Evolutionary conservation across 2,888 invertebrate species (phyloP), one percentile per base, ranked within the genome.

Genomic region (Brenthis daphne): DNA sequence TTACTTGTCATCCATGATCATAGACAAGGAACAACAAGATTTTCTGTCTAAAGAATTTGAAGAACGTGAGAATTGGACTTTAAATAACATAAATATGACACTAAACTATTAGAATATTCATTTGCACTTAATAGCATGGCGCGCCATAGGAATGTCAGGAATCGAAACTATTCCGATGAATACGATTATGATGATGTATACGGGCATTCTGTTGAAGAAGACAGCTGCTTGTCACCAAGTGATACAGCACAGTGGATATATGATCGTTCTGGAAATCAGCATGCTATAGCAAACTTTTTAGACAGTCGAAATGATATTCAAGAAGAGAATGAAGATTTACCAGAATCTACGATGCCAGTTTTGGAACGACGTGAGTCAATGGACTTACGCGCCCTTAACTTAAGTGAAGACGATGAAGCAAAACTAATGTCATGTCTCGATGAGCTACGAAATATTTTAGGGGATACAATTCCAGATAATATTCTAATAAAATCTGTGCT

Each of bases 201-300:
- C 85, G 98, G 98, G 13, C 97, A 97, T 86, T 98, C 98, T 3
- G 96, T 98, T 55, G 99, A 99, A 87, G 98, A 99, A 82, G 98
- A 98, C 83, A 96, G 95, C 86, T 96, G 96, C 82, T 95, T 98
- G 79, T 99, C 98, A 14, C 98, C 98, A 3, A 96, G 96, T 82
- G 97, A 98, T 92, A 93, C 95, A 53, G 94, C 95, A 70, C 96
- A 97, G 81, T 98, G 97, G 92, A 93, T 98, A 82, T 98, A 95
- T 82, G 97, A 98, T 82, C 94, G 98, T 57, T 95, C 95, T 74
- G 94, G 95, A 53, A 95, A 95, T 65, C 94, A 95, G 77, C 95
- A 95, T 71, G 96, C 95, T 75, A 95, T 98, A 82, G 94, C 96
- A 14, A 94, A 95, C 13, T 98, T 96, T 82, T 92, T 98, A 61